Evolutionary conservation across 92 coral and sea anemone genomes (phyloP), one percentile per base, ranked within the genome.

Genomic region (Diadumene lineata): DNA sequence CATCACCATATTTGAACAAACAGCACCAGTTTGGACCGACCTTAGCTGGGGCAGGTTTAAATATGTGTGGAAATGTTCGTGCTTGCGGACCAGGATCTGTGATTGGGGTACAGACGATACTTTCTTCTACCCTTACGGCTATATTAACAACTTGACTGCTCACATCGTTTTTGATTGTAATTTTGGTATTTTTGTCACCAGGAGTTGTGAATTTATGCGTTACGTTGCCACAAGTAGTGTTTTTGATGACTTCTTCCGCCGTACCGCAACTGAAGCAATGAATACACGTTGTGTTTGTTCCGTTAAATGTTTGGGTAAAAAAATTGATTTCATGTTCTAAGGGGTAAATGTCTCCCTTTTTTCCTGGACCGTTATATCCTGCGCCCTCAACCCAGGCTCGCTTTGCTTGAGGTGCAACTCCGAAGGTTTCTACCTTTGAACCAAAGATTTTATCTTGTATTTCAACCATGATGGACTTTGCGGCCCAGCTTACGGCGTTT

Each of bases 201-300:
- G 32, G 30, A 0, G 60, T 17, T 11, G 18, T 51, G 60, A 81
- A 93, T 56, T 64, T 82, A 61, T 80, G 96, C 33, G 77, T 60
- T 16, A 80, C 27, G 2, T 57, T 69, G 21, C 46, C 50, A 43
- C 75, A 65, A 43, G 24, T 65, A 22, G 64, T 22, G 72, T 69
- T 79, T 30, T 58, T 79, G 19, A 62, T 48, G 11, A 24, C 28
- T 29, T 25, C 9, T 21, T 73, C 61, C 2, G 57, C 81, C 0
- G 79, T 34, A 24, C 62, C 83, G 57, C 62, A 79, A 0, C 69
- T 65, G 62, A 90, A 89, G 21, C 69, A 76, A 70, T 74, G 82
- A 28, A 65, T 56, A 44, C 84, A 93, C 0, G 97, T 80, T n/a
- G 83, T 91, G 72, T 90, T 88, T 2, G 98, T 81, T 27, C 98